Evolutionary conservation across 2,113 vertebrate species (phyloP).

Genomic region (Mastomys coucha): DNA sequence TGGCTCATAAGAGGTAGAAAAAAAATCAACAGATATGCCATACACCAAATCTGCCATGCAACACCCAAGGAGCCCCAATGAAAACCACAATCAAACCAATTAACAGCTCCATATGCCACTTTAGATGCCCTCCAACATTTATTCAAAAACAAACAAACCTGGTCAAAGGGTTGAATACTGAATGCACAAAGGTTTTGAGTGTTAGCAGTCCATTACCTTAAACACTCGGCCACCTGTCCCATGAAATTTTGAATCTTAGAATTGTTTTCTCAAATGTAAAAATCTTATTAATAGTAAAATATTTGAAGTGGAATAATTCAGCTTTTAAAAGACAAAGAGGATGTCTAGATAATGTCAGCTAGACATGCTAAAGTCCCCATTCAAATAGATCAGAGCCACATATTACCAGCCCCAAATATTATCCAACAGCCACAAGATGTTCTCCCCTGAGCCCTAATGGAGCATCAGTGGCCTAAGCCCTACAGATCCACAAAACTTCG

Average conservation of each 20-base stretch:
- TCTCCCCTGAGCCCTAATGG: neutral
- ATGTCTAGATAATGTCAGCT: slow-evolving; percentile 47
- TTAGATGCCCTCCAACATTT: neutral
- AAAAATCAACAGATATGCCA: neutral
- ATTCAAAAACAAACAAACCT: neutral
- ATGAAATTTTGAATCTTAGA: neutral
- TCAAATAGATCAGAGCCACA: slow-evolving; percentile 64
- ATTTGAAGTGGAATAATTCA: neutral
- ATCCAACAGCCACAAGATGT: slow-evolving; percentile 11
- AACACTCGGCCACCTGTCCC: neutral
- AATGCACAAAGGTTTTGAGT: neutral
- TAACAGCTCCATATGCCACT: neutral
- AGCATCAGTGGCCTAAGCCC: neutral
- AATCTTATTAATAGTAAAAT: neutral
- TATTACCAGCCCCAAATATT: slow-evolving; percentile 43
- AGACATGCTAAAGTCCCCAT: neutral
- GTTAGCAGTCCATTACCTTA: neutral
- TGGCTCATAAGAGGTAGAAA: neutral
- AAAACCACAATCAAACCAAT: neutral
- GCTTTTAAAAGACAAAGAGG: neutral
- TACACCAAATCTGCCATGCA: neutral
- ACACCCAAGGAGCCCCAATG: neutral
- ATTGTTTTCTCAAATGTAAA: slow-evolving; percentile 5
- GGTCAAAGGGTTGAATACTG: neutral
- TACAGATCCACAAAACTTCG: neutral